Percentiles rank a stretch among this genome's conserved stretches.
Conservation (phyloP, 2,888 invertebrate genomes). For the Merodon equestris region DNA sequence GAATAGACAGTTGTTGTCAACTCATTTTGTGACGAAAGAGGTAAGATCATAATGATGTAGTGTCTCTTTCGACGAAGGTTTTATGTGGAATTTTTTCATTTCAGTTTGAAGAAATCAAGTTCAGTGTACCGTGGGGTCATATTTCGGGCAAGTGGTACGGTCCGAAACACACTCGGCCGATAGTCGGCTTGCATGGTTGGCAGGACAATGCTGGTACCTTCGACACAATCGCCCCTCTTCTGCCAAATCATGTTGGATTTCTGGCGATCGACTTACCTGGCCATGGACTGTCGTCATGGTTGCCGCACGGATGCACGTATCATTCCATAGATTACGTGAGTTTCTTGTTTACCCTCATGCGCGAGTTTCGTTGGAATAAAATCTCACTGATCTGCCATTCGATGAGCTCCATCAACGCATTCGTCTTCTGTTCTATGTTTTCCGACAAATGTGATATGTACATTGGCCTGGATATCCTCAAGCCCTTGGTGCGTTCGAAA, state of each 20-base stretch:
- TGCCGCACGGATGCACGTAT: slow-evolving; percentile 82
- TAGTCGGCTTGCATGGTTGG: slow-evolving; percentile 88
- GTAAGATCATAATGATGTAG: slow-evolving; percentile 11
- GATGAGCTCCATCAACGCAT: slow-evolving; percentile 83
- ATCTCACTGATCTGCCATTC: slow-evolving; percentile 85
- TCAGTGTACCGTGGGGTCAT: slow-evolving; percentile 83
- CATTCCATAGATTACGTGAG: slow-evolving; percentile 78
- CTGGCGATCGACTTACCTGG: slow-evolving; percentile 85
- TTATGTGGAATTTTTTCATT: not conserved
- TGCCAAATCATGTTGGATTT: slow-evolving; percentile 80
- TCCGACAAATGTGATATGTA: slow-evolving; percentile 80
- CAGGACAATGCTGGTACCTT: slow-evolving; percentile 89
- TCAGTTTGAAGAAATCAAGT: slow-evolving; percentile 39
- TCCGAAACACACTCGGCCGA: slow-evolving; percentile 82
- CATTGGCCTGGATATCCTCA: slow-evolving; percentile 75
- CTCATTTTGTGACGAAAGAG: slow-evolving; percentile 38
- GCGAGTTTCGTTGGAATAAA: slow-evolving; percentile 85
- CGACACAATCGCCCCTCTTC: slow-evolving; percentile 84
- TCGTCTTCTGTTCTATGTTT: slow-evolving; percentile 82
- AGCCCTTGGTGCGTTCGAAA: slow-evolving; percentile 73
- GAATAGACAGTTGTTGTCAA: not conserved
- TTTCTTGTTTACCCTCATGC: slow-evolving; percentile 81
- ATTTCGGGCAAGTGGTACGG: slow-evolving; percentile 87
- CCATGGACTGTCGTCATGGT: slow-evolving; percentile 85
- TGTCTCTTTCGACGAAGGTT: too few relatives aligned